These are phyloP conservation scores for Muschampia plurimacula DNA, from an alignment of 2,888 invertebrate species.

Conservation along the genomic window DNA sequence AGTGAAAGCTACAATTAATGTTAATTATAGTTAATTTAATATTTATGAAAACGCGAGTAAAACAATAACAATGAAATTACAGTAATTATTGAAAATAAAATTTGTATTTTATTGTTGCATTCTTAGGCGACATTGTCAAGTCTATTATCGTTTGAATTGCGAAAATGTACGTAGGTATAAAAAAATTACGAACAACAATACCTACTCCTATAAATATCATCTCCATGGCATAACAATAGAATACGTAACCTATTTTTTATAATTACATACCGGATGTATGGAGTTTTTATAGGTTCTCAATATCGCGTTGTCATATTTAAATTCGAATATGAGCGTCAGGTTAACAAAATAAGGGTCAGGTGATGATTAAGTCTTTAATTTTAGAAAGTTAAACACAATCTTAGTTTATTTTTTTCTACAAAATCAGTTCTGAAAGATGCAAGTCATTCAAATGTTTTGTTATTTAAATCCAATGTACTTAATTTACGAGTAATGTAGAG, in stretches of 20 bases:
- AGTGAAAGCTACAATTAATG: no score
- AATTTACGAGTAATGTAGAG: no score
- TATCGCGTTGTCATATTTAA: conserved; percentile 51
- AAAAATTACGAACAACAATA: conserved; percentile 20
- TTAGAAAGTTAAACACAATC: not conserved
- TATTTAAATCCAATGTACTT: no score
- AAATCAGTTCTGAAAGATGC: no score
- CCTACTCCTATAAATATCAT: conserved; percentile 29
- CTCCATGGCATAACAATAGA: conserved; percentile 30
- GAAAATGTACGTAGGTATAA: not conserved
- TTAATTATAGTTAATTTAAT: no score
- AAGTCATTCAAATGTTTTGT: no score
- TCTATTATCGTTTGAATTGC: not conserved
- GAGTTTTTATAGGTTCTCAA: conserved; percentile 53
- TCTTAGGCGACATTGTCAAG: not conserved
- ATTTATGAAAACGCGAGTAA: no score
- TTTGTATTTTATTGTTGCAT: not conserved
- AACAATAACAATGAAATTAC: no score
- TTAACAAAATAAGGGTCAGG: conserved; percentile 39
- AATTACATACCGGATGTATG: conserved; percentile 51
- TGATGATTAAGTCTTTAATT: not conserved
- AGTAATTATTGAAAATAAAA: not conserved
- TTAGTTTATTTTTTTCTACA: no score
- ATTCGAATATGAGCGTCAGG: conserved; percentile 45
- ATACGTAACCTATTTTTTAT: conserved; percentile 50